Conservation (phyloP, 2,888 invertebrate species). For the Scrobipalpa costella region DNA sequence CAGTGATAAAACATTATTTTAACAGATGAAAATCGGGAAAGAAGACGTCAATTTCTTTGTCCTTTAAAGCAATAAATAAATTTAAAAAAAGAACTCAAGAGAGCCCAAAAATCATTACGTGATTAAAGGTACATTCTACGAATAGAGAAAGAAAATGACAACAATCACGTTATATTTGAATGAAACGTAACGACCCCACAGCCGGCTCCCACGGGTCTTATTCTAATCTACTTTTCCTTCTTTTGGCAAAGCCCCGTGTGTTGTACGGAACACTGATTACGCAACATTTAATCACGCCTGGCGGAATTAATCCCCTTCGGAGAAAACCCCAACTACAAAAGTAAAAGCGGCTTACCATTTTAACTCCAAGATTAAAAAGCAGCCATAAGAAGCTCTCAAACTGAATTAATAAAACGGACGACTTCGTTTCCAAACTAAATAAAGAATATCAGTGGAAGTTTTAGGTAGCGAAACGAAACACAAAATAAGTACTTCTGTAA, state of each 20-base stretch:
- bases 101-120: neutral
- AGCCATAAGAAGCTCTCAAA: constrained; percentile 10
- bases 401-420: constrained; percentile 15
- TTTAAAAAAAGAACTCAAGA: neutral
- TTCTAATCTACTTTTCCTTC: constrained; percentile 18
- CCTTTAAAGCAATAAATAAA: no score
- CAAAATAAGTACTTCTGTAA: constrained; percentile 35
- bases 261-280: constrained; percentile 12
- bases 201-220: constrained; percentile 13
- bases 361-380: constrained; percentile 5
- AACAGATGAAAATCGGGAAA: no score
- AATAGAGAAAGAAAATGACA: neutral
- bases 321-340: constrained; percentile 22
- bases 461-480: constrained; percentile 23
- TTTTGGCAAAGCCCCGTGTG: constrained; percentile 12
- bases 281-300: constrained; percentile 24
- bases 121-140: neutral
- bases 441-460: constrained; percentile 11
- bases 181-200: constrained; percentile 1
- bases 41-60: no score
- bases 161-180: constrained; percentile 13
- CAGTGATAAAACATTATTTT: no score
- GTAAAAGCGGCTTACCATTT: constrained; percentile 22
- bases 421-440: constrained; percentile 3
- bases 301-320: constrained; percentile 24